phyloP scores from a whole-genome alignment of 1,140 invertebrate species.

The Lineus longissimus region DNA sequence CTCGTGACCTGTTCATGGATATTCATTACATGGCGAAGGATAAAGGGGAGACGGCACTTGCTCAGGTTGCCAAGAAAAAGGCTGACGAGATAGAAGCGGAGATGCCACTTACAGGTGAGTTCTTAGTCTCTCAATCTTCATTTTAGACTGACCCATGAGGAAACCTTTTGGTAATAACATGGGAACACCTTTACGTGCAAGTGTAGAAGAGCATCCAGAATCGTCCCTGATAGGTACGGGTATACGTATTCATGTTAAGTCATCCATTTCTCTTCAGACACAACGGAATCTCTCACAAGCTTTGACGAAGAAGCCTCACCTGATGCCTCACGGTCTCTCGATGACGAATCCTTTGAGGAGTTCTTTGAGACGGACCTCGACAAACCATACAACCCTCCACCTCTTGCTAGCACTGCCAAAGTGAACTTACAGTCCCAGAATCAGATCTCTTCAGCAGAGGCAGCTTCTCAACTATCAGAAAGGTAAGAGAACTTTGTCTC shows the following conservation, averaged over 20 bases:
- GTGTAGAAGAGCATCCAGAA: not conserved
- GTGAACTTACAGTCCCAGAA: too few species aligned
- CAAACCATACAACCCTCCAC: too few species aligned
- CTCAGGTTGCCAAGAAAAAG: slow-evolving; percentile 70
- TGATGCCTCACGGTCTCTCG: not conserved
- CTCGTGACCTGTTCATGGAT: slow-evolving; percentile 59
- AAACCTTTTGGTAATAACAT: not conserved
- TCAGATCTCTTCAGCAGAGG: too few species aligned
- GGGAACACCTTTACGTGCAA: not conserved
- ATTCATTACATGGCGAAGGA: slow-evolving; percentile 73
- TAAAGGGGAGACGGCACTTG: slow-evolving; percentile 66
- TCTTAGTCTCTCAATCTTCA: slow-evolving; percentile 4
- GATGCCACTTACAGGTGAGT: slow-evolving; percentile 26
- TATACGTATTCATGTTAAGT: not conserved
- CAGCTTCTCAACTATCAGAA: too few species aligned
- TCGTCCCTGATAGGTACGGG: not conserved
- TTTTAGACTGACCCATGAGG: too few species aligned
- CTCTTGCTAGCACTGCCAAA: too few species aligned
- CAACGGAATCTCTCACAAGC: not conserved
- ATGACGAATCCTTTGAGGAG: not conserved
- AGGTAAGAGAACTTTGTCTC: too few species aligned
- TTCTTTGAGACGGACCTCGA: too few species aligned
- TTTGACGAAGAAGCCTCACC: too few species aligned
- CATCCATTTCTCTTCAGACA: not conserved
- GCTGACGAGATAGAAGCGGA: slow-evolving; percentile 61